Evolutionary conservation across 2,888 invertebrate genomes (phyloP), one percentile per base, ranked within the genome.

Genomic region (Pandemis corylana): DNA sequence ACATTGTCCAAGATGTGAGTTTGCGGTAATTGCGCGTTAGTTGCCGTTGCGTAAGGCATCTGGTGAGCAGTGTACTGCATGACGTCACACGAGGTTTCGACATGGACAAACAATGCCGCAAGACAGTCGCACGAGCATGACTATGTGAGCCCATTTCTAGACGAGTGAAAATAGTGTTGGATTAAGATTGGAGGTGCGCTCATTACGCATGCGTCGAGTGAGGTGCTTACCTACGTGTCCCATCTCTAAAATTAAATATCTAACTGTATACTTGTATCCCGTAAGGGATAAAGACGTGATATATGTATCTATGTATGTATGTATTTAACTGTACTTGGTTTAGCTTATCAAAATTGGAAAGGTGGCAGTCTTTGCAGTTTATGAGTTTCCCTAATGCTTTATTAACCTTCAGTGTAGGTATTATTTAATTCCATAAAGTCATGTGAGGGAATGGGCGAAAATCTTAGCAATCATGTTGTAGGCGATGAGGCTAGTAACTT

Each of bases 31-130:
- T 75, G 74, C 75, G 75, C 67, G 62, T 67, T 72, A 71, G 59
- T 62, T 44, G 61, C 63, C 44, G 84, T 89, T 89, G 84, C 85
- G 87, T 80, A 86, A 88, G 80, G 80, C 79, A 80, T 78, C 76
- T 81, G 76, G 81, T 59, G 28, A 59, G 28, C 59, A 59, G 80
- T 82, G 80, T 82, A 84, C 80, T 69, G 79, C 74, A 79, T 90
- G 91, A 91, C 89, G 90, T 92, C 91, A 90, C 82, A 78, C 77
- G 77, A 77, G 80, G 87, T 93, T 93, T 89, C 93, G 86, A 89
- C 91, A 93, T 82, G 82, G 81, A 83, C 85, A 90, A 90, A 93
- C 92, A 91, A 87, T 87, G 89, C 84, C 84, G 78, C 83, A 82
- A 83, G 78, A 82, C 82, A 78, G 82, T 82, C 76, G 80, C 84